These are phyloP conservation scores for Lydus trimaculatus DNA, from an alignment of 2,888 invertebrate species.

Conservation along the genomic window DNA sequence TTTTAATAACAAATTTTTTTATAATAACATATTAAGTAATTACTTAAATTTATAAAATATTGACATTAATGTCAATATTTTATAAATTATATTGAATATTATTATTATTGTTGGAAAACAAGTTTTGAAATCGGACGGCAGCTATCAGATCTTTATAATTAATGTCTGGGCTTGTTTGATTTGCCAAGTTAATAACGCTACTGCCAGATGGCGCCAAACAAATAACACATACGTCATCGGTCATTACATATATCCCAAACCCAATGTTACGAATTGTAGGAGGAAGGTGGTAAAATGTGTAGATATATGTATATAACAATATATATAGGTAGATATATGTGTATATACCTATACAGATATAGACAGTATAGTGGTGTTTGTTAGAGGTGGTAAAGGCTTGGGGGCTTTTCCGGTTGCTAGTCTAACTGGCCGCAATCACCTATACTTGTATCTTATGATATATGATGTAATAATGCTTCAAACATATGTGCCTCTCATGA, in stretches of 20 bases:
- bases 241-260: constrained; percentile 55
- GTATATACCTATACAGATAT: too few species aligned
- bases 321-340: neutral
- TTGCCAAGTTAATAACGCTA: constrained; percentile 64
- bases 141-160: constrained; percentile 58
- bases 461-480: constrained; percentile 62
- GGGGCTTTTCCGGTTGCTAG: constrained; percentile 37
- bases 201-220: constrained; percentile 63
- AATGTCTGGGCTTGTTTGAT: constrained; percentile 63
- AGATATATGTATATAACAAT: constrained; percentile 11
- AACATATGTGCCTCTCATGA: constrained; percentile 60
- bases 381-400: constrained; percentile 12
- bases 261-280: constrained; percentile 26
- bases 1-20: too few species aligned
- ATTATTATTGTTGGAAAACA: constrained; percentile 43
- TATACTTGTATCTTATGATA: constrained; percentile 60
- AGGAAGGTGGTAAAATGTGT: constrained; percentile 26
- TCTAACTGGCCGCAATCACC: constrained; percentile 59
- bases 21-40: too few species aligned
- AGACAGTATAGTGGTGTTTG: neutral
- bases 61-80: neutral
- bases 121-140: constrained; percentile 47
- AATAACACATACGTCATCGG: constrained; percentile 63
- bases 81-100: constrained; percentile 14
- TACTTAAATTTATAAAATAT: neutral